phyloP scores from a whole-genome alignment of 53 echinoderm and acorn worm species.

The Apostichopus leukothele region DNA sequence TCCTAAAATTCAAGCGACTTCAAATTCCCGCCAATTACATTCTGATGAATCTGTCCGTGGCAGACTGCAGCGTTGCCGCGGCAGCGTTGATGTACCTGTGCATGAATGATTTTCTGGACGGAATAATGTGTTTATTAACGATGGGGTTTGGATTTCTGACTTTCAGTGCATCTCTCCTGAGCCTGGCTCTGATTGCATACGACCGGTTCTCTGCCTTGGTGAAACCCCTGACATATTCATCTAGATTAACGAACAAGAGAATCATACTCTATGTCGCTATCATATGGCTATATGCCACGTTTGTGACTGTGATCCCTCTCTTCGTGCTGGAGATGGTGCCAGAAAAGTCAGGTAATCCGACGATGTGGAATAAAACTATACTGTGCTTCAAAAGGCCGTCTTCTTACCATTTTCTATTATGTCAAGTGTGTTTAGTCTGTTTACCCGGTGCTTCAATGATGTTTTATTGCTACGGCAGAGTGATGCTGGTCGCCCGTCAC shows the following conservation, averaged over 20 bases:
- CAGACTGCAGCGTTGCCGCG: slow-evolving; percentile 70
- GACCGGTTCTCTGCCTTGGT: slow-evolving; percentile 93
- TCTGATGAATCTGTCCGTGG: slow-evolving; percentile 75
- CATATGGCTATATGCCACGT: slow-evolving; percentile 55
- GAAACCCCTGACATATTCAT: slow-evolving; percentile 80
- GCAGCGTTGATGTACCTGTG: slow-evolving; percentile 56
- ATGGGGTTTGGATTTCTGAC: slow-evolving; percentile 69
- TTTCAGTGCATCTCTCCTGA: slow-evolving; percentile 77
- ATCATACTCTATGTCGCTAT: slow-evolving; percentile 52
- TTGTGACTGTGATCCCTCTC: slow-evolving; percentile 53
- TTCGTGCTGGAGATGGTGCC: not conserved
- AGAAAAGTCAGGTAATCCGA: not conserved
- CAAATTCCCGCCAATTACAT: slow-evolving; percentile 98
- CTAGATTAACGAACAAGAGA: slow-evolving; percentile 65
- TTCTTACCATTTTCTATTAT: slow-evolving; percentile 61
- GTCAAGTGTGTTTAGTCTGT: slow-evolving; percentile 68
- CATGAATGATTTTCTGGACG: slow-evolving; percentile 27
- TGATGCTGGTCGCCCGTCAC: slow-evolving; percentile 88
- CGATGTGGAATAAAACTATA: too few species aligned
- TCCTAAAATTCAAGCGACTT: slow-evolving; percentile 83
- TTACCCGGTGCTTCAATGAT: slow-evolving; percentile 71
- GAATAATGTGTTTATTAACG: slow-evolving; percentile 60
- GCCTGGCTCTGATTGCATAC: slow-evolving; percentile 76
- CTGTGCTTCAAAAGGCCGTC: not conserved
- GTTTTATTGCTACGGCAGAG: slow-evolving; percentile 79